These are phyloP conservation scores for Eublepharis macularius DNA, from an alignment of 2,113 vertebrate genomes.

Conservation along the genomic window DNA sequence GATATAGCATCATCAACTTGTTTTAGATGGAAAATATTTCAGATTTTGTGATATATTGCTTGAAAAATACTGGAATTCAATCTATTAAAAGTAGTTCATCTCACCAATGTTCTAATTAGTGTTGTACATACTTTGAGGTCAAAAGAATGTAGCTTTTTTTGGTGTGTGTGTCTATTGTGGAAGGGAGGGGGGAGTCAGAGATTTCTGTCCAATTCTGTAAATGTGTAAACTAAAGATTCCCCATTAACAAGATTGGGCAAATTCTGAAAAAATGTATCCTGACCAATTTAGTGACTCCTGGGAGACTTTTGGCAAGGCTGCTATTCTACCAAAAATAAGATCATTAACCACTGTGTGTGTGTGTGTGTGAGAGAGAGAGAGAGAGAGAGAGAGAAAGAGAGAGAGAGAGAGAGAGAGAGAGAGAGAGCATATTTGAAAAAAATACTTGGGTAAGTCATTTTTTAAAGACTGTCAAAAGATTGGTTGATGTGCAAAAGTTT, in stretches of 20 bases:
- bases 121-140: not conserved
- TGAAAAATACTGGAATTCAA: not conserved
- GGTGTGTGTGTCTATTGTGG: too few species aligned
- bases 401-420: too few species aligned
- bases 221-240: not conserved
- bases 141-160: not conserved
- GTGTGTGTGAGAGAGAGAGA: too few species aligned
- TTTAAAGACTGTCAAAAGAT: too few species aligned
- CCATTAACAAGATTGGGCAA: not conserved
- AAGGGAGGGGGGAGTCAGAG: not conserved
- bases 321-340: not conserved
- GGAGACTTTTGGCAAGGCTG: not conserved
- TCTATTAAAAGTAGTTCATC: not conserved
- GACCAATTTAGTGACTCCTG: not conserved
- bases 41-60: not conserved
- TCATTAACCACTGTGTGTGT: not conserved
- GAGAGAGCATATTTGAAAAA: too few species aligned
- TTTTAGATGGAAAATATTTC: conserved; percentile 9
- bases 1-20: conserved; percentile 27
- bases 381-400: too few species aligned
- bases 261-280: not conserved
- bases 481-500: too few species aligned
- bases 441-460: too few species aligned
- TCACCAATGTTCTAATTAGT: not conserved
- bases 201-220: not conserved